Evolutionary conservation across 2,113 vertebrate genomes (phyloP).

Genomic region (Balaenoptera acutorostrata): DNA sequence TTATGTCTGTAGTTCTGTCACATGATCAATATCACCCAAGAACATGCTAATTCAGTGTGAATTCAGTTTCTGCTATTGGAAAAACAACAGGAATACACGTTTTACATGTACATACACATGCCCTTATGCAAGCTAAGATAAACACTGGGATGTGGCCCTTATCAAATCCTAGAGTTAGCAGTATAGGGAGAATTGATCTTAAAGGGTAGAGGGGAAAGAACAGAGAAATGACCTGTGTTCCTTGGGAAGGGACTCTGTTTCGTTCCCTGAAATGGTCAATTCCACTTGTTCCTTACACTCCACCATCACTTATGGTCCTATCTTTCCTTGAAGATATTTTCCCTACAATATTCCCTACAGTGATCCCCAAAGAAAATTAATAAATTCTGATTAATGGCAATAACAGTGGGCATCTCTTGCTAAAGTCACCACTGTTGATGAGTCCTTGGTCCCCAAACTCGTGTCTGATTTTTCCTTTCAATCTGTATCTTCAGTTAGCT

Average conservation of each 20-base stretch:
- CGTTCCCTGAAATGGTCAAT: not conserved
- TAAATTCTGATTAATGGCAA: constrained; percentile 22
- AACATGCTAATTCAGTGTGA: constrained; percentile 66
- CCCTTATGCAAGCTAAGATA: constrained; percentile 57
- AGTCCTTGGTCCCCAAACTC: constrained; percentile 50
- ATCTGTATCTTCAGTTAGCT: constrained; percentile 36
- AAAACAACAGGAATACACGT: constrained; percentile 51
- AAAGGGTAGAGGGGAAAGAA: not conserved
- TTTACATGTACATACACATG: constrained; percentile 62
- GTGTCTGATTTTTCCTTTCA: constrained; percentile 35
- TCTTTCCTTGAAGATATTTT: constrained; percentile 39
- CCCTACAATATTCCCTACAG: not conserved
- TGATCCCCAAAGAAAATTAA: constrained; percentile 28
- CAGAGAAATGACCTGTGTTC: not conserved
- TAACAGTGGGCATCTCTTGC: constrained; percentile 30
- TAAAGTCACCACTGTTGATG: constrained; percentile 19
- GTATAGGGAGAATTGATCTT: not conserved
- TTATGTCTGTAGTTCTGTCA: constrained; percentile 46
- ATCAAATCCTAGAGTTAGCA: constrained; percentile 43
- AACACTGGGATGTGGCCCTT: constrained; percentile 53
- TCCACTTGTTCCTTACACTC: not conserved
- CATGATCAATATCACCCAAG: constrained; percentile 26
- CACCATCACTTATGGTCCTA: not conserved
- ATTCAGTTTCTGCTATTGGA: constrained; percentile 43
- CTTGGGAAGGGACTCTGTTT: constrained; percentile 16